Conservation (phyloP, 2,888 invertebrate genomes). For the Entomobrya multifasciata region DNA sequence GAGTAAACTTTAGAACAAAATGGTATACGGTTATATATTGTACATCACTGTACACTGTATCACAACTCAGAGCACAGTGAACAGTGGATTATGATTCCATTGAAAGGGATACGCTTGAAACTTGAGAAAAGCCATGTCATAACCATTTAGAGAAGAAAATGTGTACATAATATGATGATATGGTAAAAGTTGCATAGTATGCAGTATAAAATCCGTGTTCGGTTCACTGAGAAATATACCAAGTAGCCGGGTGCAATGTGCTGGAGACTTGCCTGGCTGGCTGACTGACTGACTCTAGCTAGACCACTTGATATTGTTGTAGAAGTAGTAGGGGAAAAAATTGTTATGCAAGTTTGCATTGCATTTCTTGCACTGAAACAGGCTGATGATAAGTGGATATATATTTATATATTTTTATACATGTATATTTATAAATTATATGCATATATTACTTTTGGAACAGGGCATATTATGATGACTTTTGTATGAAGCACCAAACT, state of each 20-base stretch:
- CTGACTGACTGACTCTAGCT: background rate
- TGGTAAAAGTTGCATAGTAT: background rate
- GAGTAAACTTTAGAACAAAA: no score
- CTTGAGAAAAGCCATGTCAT: slow-evolving; percentile 51
- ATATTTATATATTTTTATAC: background rate
- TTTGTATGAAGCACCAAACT: background rate
- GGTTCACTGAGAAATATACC: no score
- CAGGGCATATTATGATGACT: background rate
- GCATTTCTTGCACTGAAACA: slow-evolving; percentile 4
- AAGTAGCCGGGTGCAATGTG: slow-evolving; percentile 37
- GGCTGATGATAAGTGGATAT: background rate
- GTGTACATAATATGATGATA: slow-evolving; percentile 36
- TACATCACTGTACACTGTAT: no score
- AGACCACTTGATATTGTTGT: slow-evolving; percentile 20
- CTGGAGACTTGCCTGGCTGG: background rate
- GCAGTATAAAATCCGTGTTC: background rate
- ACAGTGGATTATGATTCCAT: slow-evolving; percentile 23
- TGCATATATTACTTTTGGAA: background rate
- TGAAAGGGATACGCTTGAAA: slow-evolving; percentile 36
- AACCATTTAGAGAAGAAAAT: slow-evolving; percentile 46
- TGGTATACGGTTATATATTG: no score
- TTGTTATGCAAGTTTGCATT: slow-evolving; percentile 17
- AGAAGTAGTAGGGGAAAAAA: background rate
- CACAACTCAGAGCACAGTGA: background rate
- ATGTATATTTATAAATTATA: background rate